Evolutionary conservation across 2,113 vertebrate species (phyloP).

Genomic region (Connochaetes taurinus): DNA sequence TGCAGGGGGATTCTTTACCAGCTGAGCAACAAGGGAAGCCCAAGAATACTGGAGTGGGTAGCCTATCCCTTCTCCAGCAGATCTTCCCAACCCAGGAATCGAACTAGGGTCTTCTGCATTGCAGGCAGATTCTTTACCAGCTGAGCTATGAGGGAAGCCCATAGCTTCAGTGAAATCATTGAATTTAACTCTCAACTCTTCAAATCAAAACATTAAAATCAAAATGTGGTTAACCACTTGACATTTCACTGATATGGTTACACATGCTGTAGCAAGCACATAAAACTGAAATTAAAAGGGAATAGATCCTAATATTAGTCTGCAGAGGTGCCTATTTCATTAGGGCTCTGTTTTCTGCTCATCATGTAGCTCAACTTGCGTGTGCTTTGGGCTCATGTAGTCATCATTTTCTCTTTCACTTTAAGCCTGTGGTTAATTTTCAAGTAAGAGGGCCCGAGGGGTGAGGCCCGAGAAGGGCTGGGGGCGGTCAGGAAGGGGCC

Average conservation of each 20-base stretch:
- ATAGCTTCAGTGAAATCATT: not conserved
- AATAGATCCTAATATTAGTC: not conserved
- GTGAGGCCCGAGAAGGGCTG: not conserved
- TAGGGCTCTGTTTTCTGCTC: not conserved
- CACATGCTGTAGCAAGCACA: not conserved
- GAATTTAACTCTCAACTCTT: not conserved
- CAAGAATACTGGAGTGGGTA: not conserved
- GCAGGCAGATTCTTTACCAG: not conserved
- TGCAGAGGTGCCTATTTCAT: not conserved
- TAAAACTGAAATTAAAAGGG: not conserved
- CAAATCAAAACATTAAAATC: not conserved
- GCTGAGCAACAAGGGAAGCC: not conserved
- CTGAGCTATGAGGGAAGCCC: not conserved
- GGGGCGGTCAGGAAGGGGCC: constrained; percentile 2
- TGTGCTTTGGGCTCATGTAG: not conserved
- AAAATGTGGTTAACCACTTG: not conserved
- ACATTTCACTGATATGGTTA: not conserved
- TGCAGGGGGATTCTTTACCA: not conserved
- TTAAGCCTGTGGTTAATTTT: constrained; percentile 40
- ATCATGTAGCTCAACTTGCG: not conserved
- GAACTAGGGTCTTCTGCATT: not conserved
- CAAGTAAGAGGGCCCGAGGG: not conserved
- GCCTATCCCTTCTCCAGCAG: not conserved
- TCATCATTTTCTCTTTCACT: not conserved
- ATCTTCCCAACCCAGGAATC: not conserved